A percentile compares a stretch with the other conserved stretches of the same genome.
These are phyloP conservation scores for Ptychochromis oligacanthus DNA, from an alignment of 2,113 vertebrate genomes.

Conservation along the genomic window DNA sequence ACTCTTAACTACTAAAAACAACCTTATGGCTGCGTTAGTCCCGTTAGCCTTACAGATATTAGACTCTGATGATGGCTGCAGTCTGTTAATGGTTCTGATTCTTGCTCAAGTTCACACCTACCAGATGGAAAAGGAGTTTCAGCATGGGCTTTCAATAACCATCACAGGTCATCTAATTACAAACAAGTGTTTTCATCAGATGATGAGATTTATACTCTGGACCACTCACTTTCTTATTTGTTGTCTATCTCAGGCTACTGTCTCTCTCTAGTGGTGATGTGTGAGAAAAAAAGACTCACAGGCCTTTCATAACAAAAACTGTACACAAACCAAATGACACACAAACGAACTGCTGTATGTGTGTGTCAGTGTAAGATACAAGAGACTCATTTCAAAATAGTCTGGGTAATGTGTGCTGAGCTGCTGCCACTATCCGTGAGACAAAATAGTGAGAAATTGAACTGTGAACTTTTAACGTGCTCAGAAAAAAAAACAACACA, in stretches of 20 bases:
- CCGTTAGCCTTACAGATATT: slow-evolving; percentile 12
- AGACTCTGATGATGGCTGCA: slow-evolving; percentile 13
- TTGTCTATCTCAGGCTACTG: slow-evolving; percentile 40
- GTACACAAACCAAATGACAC: neutral
- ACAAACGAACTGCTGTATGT: neutral
- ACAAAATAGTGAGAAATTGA: neutral
- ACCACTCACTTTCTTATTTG: neutral
- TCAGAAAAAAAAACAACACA: neutral
- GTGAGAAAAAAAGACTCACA: slow-evolving; percentile 19
- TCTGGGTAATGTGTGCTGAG: neutral
- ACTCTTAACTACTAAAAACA: slow-evolving; percentile 45
- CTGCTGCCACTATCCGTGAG: neutral
- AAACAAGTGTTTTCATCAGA: slow-evolving; percentile 43
- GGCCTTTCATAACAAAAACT: neutral
- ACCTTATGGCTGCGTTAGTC: slow-evolving; percentile 50
- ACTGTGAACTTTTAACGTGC: neutral
- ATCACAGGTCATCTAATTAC: slow-evolving; percentile 48
- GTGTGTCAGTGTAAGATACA: neutral
- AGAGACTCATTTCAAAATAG: neutral
- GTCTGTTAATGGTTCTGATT: slow-evolving; percentile 26
- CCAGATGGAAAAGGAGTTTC: slow-evolving; percentile 52
- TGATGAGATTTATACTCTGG: slow-evolving; percentile 11
- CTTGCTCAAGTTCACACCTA: slow-evolving; percentile 18
- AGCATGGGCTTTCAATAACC: slow-evolving; percentile 16
- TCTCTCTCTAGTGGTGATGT: slow-evolving; percentile 68